These are phyloP conservation scores for Tenebrosternarchus preto DNA, from an alignment of 2,113 vertebrate genomes.

Conservation along the genomic window DNA sequence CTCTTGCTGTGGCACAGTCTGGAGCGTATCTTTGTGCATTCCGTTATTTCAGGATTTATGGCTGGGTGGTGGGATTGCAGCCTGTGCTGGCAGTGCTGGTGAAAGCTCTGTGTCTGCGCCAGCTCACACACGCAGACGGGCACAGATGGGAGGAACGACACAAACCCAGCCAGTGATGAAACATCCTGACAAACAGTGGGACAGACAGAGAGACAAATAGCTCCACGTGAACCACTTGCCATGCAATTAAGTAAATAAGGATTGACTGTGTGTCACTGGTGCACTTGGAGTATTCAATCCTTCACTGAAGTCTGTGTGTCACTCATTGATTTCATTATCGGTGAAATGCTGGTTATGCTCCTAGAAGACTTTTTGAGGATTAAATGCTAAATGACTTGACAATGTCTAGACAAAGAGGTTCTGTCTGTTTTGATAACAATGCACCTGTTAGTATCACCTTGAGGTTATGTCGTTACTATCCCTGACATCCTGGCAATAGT, in stretches of 20 bases:
- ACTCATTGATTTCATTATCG: slow-evolving; percentile 56
- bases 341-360: slow-evolving; percentile 52
- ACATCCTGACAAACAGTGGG: slow-evolving; percentile 56
- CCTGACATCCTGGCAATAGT: slow-evolving; percentile 21
- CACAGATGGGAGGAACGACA: slow-evolving; percentile 53
- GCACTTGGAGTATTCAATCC: slow-evolving; percentile 44
- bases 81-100: slow-evolving; percentile 53
- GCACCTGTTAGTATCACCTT: slow-evolving; percentile 24
- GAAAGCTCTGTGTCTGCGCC: slow-evolving; percentile 51
- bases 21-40: slow-evolving; percentile 55
- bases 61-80: slow-evolving; percentile 52
- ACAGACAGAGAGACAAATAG: slow-evolving; percentile 60
- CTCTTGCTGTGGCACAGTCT: slow-evolving; percentile 52
- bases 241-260: slow-evolving; percentile 64
- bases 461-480: slow-evolving; percentile 22
- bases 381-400: slow-evolving; percentile 40
- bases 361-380: slow-evolving; percentile 53
- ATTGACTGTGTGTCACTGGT: slow-evolving; percentile 58
- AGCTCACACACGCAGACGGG: slow-evolving; percentile 53
- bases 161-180: slow-evolving; percentile 57
- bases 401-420: slow-evolving; percentile 34
- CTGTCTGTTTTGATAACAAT: slow-evolving; percentile 26
- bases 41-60: slow-evolving; percentile 62
- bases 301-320: slow-evolving; percentile 50
- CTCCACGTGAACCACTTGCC: slow-evolving; percentile 58